These are phyloP conservation scores for Nothura maculosa DNA, from an alignment of 2,797 vertebrate genomes.

Conservation along the genomic window DNA sequence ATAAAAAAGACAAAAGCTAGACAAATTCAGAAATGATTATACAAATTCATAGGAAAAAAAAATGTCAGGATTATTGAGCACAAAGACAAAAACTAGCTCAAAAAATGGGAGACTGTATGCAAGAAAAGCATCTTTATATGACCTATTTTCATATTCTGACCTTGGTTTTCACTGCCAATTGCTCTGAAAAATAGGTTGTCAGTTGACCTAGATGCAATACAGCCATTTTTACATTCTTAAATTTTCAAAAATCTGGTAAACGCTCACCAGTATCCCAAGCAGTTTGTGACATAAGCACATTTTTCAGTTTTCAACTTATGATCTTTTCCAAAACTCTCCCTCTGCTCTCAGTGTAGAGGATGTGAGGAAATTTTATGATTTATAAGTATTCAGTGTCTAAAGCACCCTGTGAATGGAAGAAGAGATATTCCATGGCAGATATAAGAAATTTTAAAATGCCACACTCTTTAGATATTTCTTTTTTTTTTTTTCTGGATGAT, in stretches of 20 bases:
- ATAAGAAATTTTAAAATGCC: not conserved
- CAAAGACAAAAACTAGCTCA: not conserved
- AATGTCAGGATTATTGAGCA: fast-evolving
- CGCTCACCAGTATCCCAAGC: not conserved
- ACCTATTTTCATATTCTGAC: not conserved
- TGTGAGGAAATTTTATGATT: not conserved
- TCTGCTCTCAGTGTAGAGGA: not conserved
- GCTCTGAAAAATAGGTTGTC: not conserved
- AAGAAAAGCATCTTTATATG: not conserved
- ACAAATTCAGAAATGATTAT: not conserved
- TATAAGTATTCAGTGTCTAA: not conserved
- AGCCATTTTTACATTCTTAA: not conserved
- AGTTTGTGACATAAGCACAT: not conserved
- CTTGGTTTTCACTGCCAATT: not conserved
- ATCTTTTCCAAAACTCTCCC: not conserved
- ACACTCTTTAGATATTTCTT: not conserved
- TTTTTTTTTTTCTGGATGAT: not conserved
- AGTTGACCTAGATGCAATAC: not conserved
- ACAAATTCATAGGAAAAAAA: not conserved
- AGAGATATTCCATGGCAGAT: not conserved
- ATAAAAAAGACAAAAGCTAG: not conserved
- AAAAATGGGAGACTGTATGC: not conserved
- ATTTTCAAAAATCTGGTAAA: not conserved
- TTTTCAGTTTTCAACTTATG: not conserved
- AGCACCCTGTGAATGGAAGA: not conserved